phyloP scores from a whole-genome alignment of 2,888 invertebrate genomes.

The Oscheius sp. region DNA sequence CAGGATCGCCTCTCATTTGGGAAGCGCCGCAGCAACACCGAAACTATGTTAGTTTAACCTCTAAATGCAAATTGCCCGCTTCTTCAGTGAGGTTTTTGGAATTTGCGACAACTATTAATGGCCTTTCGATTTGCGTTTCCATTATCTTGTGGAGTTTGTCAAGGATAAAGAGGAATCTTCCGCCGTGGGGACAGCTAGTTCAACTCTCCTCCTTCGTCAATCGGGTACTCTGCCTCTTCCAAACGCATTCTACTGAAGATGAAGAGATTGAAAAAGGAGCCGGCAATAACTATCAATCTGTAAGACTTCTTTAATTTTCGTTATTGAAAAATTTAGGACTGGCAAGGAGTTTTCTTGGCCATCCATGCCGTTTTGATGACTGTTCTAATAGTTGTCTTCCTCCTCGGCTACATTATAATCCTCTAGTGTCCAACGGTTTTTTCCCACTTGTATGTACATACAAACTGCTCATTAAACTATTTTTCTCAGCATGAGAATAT shows the following conservation, averaged over 20 bases:
- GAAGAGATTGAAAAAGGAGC: constrained; percentile 60
- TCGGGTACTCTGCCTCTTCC: constrained; percentile 63
- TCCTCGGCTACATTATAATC: constrained; percentile 52
- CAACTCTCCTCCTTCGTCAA: constrained; percentile 63
- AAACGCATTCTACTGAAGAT: constrained; percentile 57
- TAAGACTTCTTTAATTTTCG: constrained; percentile 2
- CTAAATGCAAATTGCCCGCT: background rate
- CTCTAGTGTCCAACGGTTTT: constrained; percentile 10
- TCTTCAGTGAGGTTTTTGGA: constrained; percentile 67
- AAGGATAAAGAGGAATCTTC: constrained; percentile 58
- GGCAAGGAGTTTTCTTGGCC: constrained; percentile 64
- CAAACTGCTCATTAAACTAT: constrained; percentile 21
- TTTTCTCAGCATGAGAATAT: background rate
- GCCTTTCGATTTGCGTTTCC: constrained; percentile 60
- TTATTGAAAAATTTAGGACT: constrained; percentile 55
- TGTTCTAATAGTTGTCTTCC: constrained; percentile 54
- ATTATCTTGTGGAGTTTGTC: constrained; percentile 56
- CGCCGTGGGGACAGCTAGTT: constrained; percentile 64
- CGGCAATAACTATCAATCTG: constrained; percentile 45
- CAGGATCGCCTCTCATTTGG: constrained; percentile 65
- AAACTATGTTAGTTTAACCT: constrained; percentile 60
- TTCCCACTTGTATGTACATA: constrained; percentile 19
- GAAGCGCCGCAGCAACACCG: constrained; percentile 63
- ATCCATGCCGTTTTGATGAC: constrained; percentile 63
- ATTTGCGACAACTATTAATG: constrained; percentile 65